These are phyloP conservation scores for Apolygus lucorum DNA, from an alignment of 1,140 invertebrate species.

Conservation along the genomic window DNA sequence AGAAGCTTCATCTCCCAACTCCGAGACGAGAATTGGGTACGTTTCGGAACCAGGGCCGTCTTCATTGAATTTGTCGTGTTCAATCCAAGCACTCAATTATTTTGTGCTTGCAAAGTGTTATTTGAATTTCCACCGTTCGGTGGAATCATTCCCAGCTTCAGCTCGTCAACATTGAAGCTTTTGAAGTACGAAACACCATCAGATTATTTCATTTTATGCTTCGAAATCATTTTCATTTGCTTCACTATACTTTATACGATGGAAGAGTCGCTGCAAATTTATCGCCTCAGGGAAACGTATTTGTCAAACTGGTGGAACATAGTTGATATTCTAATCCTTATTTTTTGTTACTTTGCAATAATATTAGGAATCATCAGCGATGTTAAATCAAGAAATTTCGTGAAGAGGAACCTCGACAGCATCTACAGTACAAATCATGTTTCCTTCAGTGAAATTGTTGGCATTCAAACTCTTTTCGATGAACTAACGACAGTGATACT, in stretches of 20 bases:
- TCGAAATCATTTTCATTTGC: background rate
- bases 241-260: background rate
- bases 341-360: background rate
- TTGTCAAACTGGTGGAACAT: background rate
- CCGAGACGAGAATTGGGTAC: background rate
- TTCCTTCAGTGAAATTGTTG: background rate
- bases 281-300: background rate
- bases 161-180: background rate
- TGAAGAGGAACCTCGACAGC: background rate
- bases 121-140: background rate
- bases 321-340: background rate
- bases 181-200: background rate
- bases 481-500: background rate
- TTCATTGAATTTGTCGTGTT: background rate
- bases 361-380: no score
- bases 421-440: background rate
- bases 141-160: background rate
- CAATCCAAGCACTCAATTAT: background rate
- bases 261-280: background rate
- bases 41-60: background rate
- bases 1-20: background rate
- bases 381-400: no score
- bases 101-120: background rate
- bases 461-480: background rate
- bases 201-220: background rate